These are phyloP conservation scores for Oreochromis mossambicus DNA, from an alignment of 2,797 vertebrate species.

Conservation along the genomic window DNA sequence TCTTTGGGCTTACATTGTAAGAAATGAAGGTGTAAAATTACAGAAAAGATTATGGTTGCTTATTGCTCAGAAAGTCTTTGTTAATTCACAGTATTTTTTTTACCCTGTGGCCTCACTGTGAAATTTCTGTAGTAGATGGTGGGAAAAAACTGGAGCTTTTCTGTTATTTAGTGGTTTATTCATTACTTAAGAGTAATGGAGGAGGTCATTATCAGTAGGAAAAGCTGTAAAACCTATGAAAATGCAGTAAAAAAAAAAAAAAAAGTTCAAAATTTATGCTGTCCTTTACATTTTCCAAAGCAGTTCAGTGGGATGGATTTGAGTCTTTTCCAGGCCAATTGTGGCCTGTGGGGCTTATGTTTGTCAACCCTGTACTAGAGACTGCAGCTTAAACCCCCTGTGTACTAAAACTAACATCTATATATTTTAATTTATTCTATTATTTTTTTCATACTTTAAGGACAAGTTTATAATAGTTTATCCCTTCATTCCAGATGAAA, in stretches of 20 bases:
- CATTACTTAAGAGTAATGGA: neutral
- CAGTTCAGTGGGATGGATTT: neutral
- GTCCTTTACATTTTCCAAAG: neutral
- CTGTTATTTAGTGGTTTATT: neutral
- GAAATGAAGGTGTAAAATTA: neutral
- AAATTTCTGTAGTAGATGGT: neutral
- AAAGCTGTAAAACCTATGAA: neutral
- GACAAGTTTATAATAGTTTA: neutral
- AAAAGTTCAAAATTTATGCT: neutral
- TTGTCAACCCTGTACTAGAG: neutral
- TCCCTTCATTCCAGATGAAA: neutral
- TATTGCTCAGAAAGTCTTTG: neutral
- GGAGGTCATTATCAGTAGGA: neutral
- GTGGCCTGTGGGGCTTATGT: neutral
- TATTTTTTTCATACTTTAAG: neutral
- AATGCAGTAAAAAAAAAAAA: neutral
- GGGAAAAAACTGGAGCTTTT: neutral
- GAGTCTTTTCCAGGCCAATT: neutral
- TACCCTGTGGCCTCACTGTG: neutral
- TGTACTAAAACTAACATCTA: neutral
- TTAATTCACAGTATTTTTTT: neutral
- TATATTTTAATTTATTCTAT: neutral
- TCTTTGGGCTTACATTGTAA: neutral
- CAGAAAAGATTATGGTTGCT: neutral
- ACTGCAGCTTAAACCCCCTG: neutral